phyloP scores from a whole-genome alignment of 2,888 invertebrate genomes.

The Apamea epomidion region DNA sequence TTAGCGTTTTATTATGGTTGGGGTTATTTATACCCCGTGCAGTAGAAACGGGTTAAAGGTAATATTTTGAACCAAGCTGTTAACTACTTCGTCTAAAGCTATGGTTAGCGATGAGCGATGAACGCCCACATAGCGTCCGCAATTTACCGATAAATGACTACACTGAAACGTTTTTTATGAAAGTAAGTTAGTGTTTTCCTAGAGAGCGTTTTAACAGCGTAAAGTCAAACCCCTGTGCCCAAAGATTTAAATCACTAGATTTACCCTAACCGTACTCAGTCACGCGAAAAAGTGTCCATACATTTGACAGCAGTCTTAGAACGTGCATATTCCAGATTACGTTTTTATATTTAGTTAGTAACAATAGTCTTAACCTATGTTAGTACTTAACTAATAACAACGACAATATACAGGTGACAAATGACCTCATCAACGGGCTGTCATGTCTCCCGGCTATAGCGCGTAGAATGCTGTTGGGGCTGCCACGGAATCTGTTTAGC shows the following conservation, averaged over 20 bases:
- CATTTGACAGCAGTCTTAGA: no score
- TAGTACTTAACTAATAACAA: no score
- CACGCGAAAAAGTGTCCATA: no score
- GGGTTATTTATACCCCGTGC: conserved; percentile 65
- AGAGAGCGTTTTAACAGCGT: not conserved
- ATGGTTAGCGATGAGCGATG: not conserved
- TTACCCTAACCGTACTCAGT: not conserved
- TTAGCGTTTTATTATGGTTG: conserved; percentile 75
- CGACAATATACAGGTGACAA: no score
- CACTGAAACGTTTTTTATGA: not conserved
- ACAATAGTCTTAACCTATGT: no score
- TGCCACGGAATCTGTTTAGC: no score
- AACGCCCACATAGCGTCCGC: not conserved
- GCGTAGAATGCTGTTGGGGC: no score
- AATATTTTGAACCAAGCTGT: conserved; percentile 20
- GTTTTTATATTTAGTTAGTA: no score
- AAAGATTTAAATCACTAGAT: not conserved
- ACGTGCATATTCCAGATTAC: no score
- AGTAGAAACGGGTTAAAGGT: conserved; percentile 67
- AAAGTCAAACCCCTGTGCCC: not conserved
- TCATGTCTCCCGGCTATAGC: no score
- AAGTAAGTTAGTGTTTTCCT: not conserved
- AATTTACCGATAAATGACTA: not conserved
- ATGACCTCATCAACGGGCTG: no score
- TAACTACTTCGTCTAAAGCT: no score